Base-by-base conservation (phyloP, 2,113 vertebrate genomes). In the Cynoglossus semilaevis region DNA sequence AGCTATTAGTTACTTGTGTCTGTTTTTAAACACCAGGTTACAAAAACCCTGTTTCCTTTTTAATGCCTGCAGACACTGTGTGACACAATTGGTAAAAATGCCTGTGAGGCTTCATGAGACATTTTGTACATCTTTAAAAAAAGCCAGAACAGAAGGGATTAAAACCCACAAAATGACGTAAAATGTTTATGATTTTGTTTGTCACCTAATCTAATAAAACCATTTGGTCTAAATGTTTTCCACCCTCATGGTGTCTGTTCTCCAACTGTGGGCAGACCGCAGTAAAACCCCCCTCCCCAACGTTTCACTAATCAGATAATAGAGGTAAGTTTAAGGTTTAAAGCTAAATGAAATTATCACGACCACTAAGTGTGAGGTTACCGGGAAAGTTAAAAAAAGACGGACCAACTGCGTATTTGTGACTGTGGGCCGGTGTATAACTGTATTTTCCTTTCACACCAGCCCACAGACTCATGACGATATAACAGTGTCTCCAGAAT, bases 331-430 rank as follows among this genome's bases (percentile, higher is more conserved):
- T 46, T 50, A 47, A 5, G 51, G 64, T 64, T 46, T 50, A 47
- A 7, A 49, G 64, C 64, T 60, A 64, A 51, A 74, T 66, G 4
- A 37, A 44, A 74, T 63, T 77, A 66, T 71, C 51, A 67, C 62
- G 38, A 47, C 67, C 57, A 58, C 61, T 50, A 15, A 51, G 48
- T 55, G 46, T 16, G 35, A 45, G 57, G 71, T 69, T 51, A 73
- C 19, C 61, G 53, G 52, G 37, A 15, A 49, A 49, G 18, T 22
- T 8, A 16, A 13, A 50, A 48, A 67, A 58, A 74, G 60, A 35
- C 64, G 66, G 9, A 45, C 15, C 45, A 15, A 56, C 44, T 50
- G 54, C 51, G 58, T 56, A 35, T 67, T 46, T 42, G 47, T 40
- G 17, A 54, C 74, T 22, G 58, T 61, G 43, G 40, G 65, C 49